Evolutionary conservation across 2,888 invertebrate species (phyloP).

Genomic region (Sclerodermus sp.): DNA sequence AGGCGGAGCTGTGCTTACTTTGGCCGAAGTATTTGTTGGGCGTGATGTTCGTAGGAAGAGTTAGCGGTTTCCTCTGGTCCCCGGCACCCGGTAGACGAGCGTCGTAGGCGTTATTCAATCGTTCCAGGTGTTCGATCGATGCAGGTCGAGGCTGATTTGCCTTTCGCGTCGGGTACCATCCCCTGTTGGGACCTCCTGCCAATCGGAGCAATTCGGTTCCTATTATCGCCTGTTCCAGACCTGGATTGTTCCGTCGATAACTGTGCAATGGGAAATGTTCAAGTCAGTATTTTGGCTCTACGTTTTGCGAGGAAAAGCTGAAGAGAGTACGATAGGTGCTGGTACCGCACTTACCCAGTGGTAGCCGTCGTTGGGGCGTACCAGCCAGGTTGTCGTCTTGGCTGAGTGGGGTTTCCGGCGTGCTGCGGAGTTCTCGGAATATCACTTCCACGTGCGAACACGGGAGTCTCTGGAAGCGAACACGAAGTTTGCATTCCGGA

Average conservation of each 20-base stretch:
- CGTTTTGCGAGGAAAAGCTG: no score
- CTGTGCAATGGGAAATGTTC: constrained; percentile 21
- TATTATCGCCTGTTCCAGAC: constrained; percentile 63
- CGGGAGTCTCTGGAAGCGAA: constrained; percentile 86
- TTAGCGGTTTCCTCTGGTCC: constrained; percentile 74
- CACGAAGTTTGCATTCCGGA: constrained; percentile 77
- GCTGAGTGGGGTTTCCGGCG: constrained; percentile 50
- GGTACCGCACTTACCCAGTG: no score
- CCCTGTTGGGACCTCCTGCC: constrained; percentile 79
- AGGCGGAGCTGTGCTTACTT: constrained; percentile 74
- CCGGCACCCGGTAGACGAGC: constrained; percentile 58
- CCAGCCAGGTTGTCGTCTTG: constrained; percentile 53
- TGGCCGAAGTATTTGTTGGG: constrained; percentile 77
- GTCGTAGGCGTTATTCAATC: constrained; percentile 61
- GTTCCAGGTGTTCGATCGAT: constrained; percentile 83
- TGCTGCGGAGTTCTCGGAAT: constrained; percentile 80
- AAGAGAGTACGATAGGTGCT: no score
- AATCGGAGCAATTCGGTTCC: constrained; percentile 80
- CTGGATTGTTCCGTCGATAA: constrained; percentile 55
- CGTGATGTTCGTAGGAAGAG: constrained; percentile 85
- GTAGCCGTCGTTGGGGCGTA: constrained; percentile 54
- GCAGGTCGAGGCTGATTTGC: constrained; percentile 72
- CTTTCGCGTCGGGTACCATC: constrained; percentile 79
- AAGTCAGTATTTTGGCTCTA: no score
- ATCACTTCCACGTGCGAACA: constrained; percentile 81